A percentile compares a stretch with the other conserved stretches of the same genome.
Evolutionary conservation across 2,888 invertebrate species (phyloP).

Genomic region (Achlya flavicornis): DNA sequence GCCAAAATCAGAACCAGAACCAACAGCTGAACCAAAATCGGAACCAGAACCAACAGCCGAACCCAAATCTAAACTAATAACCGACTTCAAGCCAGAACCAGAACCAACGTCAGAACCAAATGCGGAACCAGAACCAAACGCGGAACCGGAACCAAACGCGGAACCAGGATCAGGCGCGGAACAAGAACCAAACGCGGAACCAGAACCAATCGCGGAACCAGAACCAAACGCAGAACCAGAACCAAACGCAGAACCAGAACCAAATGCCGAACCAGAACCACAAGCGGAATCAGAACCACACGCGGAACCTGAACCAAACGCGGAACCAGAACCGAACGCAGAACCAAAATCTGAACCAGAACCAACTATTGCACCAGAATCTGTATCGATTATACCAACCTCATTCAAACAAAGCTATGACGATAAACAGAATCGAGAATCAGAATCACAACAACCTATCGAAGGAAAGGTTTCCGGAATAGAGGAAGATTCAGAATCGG

Average conservation of each 20-base stretch:
- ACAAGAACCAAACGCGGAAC: constrained; percentile 32
- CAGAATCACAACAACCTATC: constrained; percentile 37
- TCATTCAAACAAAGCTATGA: constrained; percentile 34
- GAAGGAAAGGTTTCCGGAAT: constrained; percentile 34
- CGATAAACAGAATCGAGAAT: constrained; percentile 38
- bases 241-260: constrained; percentile 37
- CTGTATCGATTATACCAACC: constrained; percentile 26
- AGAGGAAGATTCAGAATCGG: constrained; percentile 46
- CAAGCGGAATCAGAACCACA: constrained; percentile 25
- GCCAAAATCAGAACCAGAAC: constrained; percentile 40
- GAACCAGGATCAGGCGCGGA: constrained; percentile 37
- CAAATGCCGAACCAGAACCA: constrained; percentile 35
- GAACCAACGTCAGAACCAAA: constrained; percentile 39
- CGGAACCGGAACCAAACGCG: constrained; percentile 23
- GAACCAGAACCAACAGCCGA: constrained; percentile 37
- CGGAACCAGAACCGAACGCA: constrained; percentile 35
- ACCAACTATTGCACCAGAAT: constrained; percentile 20
- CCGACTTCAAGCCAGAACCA: constrained; percentile 38
- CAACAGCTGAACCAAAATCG: constrained; percentile 37
- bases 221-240: constrained; percentile 42
- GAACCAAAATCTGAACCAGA: too few relatives aligned
- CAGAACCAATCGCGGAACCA: constrained; percentile 35
- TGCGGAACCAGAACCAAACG: constrained; percentile 28
- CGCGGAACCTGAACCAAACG: constrained; percentile 37
- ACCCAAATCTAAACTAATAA: constrained; percentile 34